These are phyloP conservation scores for Ridgeia piscesae DNA, from an alignment of 1,140 invertebrate genomes.

Conservation along the genomic window DNA sequence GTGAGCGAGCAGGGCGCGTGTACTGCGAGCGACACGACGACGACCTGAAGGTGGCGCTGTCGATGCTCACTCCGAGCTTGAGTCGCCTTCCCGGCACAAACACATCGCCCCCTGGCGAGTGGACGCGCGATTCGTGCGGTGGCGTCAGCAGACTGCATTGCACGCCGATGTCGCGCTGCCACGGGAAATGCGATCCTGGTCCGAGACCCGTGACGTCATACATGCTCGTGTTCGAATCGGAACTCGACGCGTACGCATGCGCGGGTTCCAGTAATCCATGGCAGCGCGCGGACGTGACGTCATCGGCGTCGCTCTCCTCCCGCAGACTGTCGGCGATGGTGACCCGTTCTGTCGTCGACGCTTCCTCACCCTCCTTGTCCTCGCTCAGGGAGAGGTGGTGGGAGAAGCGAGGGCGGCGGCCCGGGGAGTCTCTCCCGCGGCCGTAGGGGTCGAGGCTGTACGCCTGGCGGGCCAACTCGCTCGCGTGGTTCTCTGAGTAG, in stretches of 20 bases:
- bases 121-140: not conserved
- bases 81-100: not conserved
- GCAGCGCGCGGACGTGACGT: not conserved
- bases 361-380: not conserved
- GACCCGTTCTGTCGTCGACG: not conserved
- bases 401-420: not conserved
- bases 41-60: not conserved
- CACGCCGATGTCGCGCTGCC: not conserved
- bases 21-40: not conserved
- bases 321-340: not conserved
- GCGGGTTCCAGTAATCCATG: not conserved
- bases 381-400: not conserved
- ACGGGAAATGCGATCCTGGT: not conserved
- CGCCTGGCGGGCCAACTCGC: not conserved
- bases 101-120: not conserved
- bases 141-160: not conserved
- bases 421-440: not conserved
- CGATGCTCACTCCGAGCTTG: not conserved
- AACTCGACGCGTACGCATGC: not conserved
- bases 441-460: not conserved
- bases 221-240: not conserved
- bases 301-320: not conserved
- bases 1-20: not conserved
- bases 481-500: not conserved
- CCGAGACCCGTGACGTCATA: not conserved